These are phyloP conservation scores for Eristalis pertinax DNA, from an alignment of 2,888 invertebrate species.

Conservation along the genomic window DNA sequence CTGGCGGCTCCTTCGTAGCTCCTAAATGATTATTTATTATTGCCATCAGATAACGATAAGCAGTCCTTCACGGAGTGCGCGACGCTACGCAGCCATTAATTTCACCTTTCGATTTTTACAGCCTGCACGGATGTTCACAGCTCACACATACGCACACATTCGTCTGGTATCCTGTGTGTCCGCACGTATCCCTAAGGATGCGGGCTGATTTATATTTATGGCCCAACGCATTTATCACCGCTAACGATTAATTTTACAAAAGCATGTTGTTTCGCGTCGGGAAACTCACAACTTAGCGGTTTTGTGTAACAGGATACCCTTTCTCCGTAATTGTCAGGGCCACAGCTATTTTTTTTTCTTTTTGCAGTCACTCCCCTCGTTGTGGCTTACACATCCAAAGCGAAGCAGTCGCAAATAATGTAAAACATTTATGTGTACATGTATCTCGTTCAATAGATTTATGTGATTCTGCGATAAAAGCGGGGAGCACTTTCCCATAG, in stretches of 20 bases:
- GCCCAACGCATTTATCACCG: slow-evolving; percentile 59
- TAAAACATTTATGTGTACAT: slow-evolving; percentile 28
- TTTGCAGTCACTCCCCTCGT: background rate
- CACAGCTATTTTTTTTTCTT: slow-evolving; percentile 20
- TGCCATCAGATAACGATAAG: background rate
- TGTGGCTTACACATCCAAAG: background rate
- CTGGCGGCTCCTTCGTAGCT: too few relatives aligned
- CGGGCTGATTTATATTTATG: slow-evolving; percentile 46
- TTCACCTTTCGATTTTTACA: background rate
- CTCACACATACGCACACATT: background rate
- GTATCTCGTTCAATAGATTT: slow-evolving; percentile 67
- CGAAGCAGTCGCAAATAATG: slow-evolving; percentile 25
- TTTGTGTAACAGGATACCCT: slow-evolving; percentile 52
- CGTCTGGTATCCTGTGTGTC: slow-evolving; percentile 1
- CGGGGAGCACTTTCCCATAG: slow-evolving; percentile 39
- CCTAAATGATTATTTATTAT: background rate
- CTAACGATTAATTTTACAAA: slow-evolving; percentile 64
- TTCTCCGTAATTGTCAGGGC: slow-evolving; percentile 47
- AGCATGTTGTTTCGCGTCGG: slow-evolving; percentile 52
- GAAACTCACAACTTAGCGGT: slow-evolving; percentile 61
- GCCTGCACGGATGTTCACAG: background rate
- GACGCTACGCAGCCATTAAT: background rate
- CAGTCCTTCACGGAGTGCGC: background rate
- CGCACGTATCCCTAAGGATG: background rate
- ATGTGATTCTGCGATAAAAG: slow-evolving; percentile 51